Percentiles rank a stretch among this genome's conserved stretches.
Evolutionary conservation across 2,888 invertebrate genomes (phyloP).

Genomic region (Torymus texanus): DNA sequence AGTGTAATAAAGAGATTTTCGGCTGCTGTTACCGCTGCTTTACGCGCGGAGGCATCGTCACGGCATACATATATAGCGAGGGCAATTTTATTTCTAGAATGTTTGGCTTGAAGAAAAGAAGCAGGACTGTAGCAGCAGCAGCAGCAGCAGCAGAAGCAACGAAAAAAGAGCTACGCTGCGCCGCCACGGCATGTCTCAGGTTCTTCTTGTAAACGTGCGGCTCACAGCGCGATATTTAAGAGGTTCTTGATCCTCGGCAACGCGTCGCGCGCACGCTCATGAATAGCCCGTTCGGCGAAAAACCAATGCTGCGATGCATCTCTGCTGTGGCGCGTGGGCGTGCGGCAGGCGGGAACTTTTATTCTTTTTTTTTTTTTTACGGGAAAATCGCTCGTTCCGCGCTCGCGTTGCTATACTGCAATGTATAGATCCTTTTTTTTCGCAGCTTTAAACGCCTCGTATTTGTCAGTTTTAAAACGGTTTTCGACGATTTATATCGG

Average conservation of each 20-base stretch:
- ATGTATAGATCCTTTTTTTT: constrained; percentile 24
- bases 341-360: background rate
- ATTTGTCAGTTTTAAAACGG: constrained; percentile 4
- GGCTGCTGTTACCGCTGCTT: constrained; percentile 49
- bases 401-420: too few relatives aligned
- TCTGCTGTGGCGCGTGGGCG: background rate
- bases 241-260: constrained; percentile 68
- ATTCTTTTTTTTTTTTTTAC: constrained; percentile 7
- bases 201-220: constrained; percentile 64
- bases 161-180: constrained; percentile 59
- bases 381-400: constrained; percentile 6
- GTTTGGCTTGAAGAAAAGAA: constrained; percentile 64
- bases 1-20: constrained; percentile 42
- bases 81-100: constrained; percentile 74
- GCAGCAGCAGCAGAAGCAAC: constrained; percentile 59
- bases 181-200: constrained; percentile 60
- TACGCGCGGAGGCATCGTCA: constrained; percentile 48
- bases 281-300: constrained; percentile 57
- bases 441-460: constrained; percentile 21
- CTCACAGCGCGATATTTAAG: constrained; percentile 65
- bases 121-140: constrained; percentile 57
- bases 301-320: constrained; percentile 20
- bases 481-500: background rate
- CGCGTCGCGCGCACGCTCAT: constrained; percentile 36
- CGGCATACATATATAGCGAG: constrained; percentile 18